A percentile compares a stretch with the other conserved stretches of the same genome.
phyloP scores from a whole-genome alignment of 2,113 vertebrate species.

The Neodon shergylaensis region DNA sequence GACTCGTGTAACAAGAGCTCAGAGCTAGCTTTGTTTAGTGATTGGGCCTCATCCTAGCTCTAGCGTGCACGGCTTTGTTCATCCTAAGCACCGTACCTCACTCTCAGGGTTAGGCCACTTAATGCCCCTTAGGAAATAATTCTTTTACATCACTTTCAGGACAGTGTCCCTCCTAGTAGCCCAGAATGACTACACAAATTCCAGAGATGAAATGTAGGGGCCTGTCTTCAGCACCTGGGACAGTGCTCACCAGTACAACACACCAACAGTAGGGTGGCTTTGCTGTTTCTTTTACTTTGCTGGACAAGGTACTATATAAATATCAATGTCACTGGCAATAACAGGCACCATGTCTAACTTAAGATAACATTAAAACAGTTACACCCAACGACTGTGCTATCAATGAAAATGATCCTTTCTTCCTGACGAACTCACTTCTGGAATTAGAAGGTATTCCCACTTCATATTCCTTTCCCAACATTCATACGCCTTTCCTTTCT shows the following conservation, averaged over 20 bases:
- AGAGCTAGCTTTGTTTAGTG: constrained; percentile 24
- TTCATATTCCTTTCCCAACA: not conserved
- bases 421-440: not conserved
- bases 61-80: not conserved
- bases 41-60: not conserved
- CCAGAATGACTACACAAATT: constrained; percentile 4
- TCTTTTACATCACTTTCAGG: not conserved
- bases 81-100: not conserved
- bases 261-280: not conserved
- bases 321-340: not conserved
- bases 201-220: not conserved
- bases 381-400: not conserved
- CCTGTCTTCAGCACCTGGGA: constrained; percentile 76
- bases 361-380: not conserved
- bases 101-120: not conserved
- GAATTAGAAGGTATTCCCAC: not conserved
- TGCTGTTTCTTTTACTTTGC: not conserved
- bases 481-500: not conserved
- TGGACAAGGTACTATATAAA: not conserved
- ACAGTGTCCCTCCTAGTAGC: not conserved
- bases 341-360: not conserved
- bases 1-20: constrained; percentile 2
- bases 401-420: not conserved
- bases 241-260: constrained; percentile 47
- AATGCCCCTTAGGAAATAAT: not conserved